Evolutionary conservation across 2,888 invertebrate species (phyloP), one percentile per base, ranked within the genome.

Genomic region (Nesidiocoris tenuis): DNA sequence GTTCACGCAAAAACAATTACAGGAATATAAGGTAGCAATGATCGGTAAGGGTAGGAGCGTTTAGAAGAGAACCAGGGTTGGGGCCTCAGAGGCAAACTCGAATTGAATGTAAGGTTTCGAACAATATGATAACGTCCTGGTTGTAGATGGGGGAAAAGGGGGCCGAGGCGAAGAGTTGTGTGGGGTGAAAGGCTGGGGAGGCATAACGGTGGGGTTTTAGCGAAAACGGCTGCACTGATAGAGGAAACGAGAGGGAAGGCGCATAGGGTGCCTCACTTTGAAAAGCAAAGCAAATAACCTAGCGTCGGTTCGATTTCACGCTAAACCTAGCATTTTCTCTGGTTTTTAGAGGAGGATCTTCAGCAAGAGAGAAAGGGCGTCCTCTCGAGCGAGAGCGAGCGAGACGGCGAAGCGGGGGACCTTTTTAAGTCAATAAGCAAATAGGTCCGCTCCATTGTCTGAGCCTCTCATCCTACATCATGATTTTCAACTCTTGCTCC

Each of bases 281-380:
- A 64, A 72, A 72, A 72, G 72, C 63, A 63, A 63, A 63, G 72
- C 72, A 72, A 72, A 72, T 64, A 72, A 64, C 63, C 72, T 72
- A 66, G 66, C 66, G 74, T 74, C 74, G 61, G 64, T 61, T 74
- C 61, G 61, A 74, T 74, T 74, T 74, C 74, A 74, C 74, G 74
- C 74, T 74, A 74, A 74, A 74, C 66, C 74, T 74, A 74, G 74
- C 74, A 65, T 74, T 74, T 74, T 74, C 74, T 74, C 65, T 74
- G 61, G 61, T 72, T 72, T 72, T 72, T 63, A 25, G 61, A 21
- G 19, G 63, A 19, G 70, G 61, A 63, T 63, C 72, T 72, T 61
- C n/a, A 19, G 19, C 7, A 2, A 59, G 59, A 59, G 19, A n/a
- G 59, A 19, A n/a, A 59, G 59, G 12, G n/a, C n/a, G n/a, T n/a